These are phyloP conservation scores for Ornithorhynchus anatinus DNA, from an alignment of 2,113 vertebrate species.

Conservation along the genomic window DNA sequence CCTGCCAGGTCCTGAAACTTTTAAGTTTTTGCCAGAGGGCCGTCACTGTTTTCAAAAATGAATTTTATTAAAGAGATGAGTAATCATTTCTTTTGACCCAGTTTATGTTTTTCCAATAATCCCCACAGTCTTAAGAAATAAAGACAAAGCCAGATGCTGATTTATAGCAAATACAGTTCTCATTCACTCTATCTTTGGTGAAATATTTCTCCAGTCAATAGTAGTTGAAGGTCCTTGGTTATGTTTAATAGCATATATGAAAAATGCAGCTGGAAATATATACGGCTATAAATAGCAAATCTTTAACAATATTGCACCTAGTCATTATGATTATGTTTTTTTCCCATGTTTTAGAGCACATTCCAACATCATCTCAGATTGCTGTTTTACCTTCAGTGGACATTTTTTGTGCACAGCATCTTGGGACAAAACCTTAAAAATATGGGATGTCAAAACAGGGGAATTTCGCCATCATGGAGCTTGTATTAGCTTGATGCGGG, in stretches of 20 bases:
- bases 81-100: neutral
- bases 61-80: neutral
- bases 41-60: neutral
- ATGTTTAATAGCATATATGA: neutral
- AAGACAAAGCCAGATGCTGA: neutral
- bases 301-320: neutral
- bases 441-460: constrained; percentile 74
- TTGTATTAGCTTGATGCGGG: constrained; percentile 50
- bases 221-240: neutral
- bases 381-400: constrained; percentile 75
- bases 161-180: neutral
- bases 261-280: too few species aligned
- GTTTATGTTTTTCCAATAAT: neutral
- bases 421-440: constrained; percentile 78
- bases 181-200: neutral
- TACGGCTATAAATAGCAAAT: neutral
- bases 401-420: constrained; percentile 76
- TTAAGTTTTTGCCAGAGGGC: neutral
- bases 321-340: neutral
- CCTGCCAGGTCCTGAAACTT: neutral
- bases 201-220: neutral
- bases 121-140: neutral
- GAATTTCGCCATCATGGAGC: constrained; percentile 63
- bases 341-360: constrained; percentile 68
- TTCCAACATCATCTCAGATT: constrained; percentile 70